Evolutionary conservation across 2,888 invertebrate species (phyloP).

Genomic region (Apamea monoglypha): DNA sequence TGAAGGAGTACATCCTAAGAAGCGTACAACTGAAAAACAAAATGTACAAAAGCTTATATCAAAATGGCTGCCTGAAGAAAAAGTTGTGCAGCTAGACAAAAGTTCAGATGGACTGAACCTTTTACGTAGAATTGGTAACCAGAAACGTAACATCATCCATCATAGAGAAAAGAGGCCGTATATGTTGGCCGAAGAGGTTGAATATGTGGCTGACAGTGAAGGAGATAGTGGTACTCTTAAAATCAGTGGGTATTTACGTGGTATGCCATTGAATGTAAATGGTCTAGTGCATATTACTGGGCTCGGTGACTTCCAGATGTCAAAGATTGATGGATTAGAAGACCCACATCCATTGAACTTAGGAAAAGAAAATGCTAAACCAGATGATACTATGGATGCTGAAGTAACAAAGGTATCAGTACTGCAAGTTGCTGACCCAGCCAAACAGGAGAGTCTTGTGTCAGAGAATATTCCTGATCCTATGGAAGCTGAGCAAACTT

Average conservation of each 20-base stretch:
- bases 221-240: constrained; percentile 92
- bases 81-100: constrained; percentile 94
- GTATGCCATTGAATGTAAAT: constrained; percentile 96
- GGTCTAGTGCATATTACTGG: constrained; percentile 97
- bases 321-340: constrained; percentile 92
- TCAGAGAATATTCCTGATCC: constrained; percentile 96
- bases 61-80: constrained; percentile 95
- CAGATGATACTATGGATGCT: constrained; percentile 83
- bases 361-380: constrained; percentile 86
- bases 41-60: constrained; percentile 92
- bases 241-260: constrained; percentile 96
- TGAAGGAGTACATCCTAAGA: constrained; percentile 93
- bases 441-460: constrained; percentile 93
- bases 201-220: constrained; percentile 90
- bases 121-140: constrained; percentile 93
- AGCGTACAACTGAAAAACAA: constrained; percentile 92
- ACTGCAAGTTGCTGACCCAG: constrained; percentile 91
- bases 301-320: constrained; percentile 98
- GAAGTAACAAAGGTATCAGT: constrained; percentile 84
- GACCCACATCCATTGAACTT: constrained; percentile 92
- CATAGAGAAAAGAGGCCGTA: constrained; percentile 95
- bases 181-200: constrained; percentile 95
- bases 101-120: constrained; percentile 93
- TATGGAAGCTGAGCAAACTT: constrained; percentile 99
- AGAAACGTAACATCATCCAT: constrained; percentile 94